Conservation (phyloP, 2,888 invertebrate genomes). For the Nomada ferruginata region DNA sequence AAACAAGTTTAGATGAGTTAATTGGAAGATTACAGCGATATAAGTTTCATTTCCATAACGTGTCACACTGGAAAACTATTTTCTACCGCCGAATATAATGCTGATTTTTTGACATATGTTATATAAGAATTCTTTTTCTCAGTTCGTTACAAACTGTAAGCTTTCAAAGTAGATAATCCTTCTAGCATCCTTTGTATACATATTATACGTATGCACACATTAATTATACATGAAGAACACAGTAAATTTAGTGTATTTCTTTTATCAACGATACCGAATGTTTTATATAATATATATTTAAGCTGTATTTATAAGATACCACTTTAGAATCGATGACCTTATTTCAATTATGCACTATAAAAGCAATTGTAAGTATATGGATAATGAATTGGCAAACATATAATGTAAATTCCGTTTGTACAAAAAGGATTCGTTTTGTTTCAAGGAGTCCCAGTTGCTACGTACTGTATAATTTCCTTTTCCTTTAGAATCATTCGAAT, state of each 20-base stretch:
- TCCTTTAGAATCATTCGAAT: background rate
- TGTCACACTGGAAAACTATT: no score
- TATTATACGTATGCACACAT: constrained; percentile 39
- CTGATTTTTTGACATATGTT: no score
- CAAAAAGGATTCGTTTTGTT: background rate
- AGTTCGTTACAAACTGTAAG: no score
- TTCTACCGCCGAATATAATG: no score
- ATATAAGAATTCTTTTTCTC: no score
- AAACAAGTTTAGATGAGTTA: no score
- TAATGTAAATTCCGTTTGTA: constrained; percentile 9
- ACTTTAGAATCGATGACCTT: constrained; percentile 8
- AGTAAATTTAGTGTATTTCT: constrained; percentile 10
- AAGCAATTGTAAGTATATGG: constrained; percentile 11
- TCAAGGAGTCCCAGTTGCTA: constrained; percentile 18
- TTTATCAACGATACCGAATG: constrained; percentile 3
- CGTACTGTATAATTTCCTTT: constrained; percentile 9
- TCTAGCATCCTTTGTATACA: background rate
- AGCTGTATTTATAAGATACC: constrained; percentile 26
- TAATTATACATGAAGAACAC: constrained; percentile 9
- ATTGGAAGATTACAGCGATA: no score
- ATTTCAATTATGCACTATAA: background rate
- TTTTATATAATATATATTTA: constrained; percentile 16
- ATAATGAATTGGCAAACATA: background rate
- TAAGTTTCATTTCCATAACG: no score
- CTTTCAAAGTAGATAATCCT: no score